Base-by-base conservation (phyloP, 2,888 invertebrate genomes). In the Rotaria sp. region DNA sequence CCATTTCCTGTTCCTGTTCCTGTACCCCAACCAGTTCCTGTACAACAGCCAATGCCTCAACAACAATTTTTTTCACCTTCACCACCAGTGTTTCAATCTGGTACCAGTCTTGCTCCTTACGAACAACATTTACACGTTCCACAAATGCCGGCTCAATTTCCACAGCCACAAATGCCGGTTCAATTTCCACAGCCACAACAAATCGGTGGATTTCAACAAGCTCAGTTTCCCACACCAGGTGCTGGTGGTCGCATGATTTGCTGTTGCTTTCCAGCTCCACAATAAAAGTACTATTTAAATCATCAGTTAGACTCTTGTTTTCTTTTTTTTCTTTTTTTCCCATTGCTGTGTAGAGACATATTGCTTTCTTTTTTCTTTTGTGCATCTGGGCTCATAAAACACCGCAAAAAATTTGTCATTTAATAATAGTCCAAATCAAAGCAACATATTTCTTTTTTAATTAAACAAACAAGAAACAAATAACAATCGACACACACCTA, bases 371-470 rank as follows among this genome's bases (percentile, higher is more conserved):
- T 67, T 67, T n/a, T 15, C n/a, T 67, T n/a, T 67, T 67, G 59
- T 67, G 59, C 59, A 10, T 35, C 59, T 67, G 59, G 59, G n/a
- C 59, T 67, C 59, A 67, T 67, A 67, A 67, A 67, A 59, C 59
- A 67, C 30, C 59, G 15, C n/a, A 67, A n/a, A 59, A 30, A n/a
- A 18, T 35, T 67, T 67, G 59, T 67, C 59, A 30, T 67, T 30
- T 67, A 67, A 67, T 67, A 67, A 67, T 67, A 67, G 59, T 67
- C 30, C 35, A 67, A 67, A 30, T 67, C 30, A 67, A 67, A n/a
- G 35, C 30, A 35, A 67, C n/a, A 67, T n/a, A n/a, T n/a, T n/a
- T n/a, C n/a, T 18, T 67, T 30, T 67, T 35, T 67, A 15, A n/a
- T 30, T 30, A 59, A 59, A 59, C 30, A 35, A 67, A 67, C 59